Evolutionary conservation across 1,140 invertebrate species (phyloP), one percentile per base, ranked within the genome.

Genomic region (Anastrepha obliqua): DNA sequence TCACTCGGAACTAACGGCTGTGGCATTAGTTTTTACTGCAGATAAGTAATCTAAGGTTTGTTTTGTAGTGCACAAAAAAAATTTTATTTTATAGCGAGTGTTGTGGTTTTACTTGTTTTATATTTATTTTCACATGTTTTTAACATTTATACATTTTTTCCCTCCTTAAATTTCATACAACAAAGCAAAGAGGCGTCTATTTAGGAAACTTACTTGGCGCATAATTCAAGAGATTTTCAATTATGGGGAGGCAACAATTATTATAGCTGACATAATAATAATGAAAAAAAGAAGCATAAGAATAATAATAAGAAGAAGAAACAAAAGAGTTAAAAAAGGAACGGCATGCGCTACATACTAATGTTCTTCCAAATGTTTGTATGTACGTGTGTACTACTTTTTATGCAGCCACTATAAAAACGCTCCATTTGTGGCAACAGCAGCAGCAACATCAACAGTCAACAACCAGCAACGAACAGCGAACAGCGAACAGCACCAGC

Each of bases 241-340:
- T 74, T 74, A 74, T 74, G 67, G 6, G 67, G 67, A 47, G 67
- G 67, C 67, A 47, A 74, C 67, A 74, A 74, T 74, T 74, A 74
- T 74, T 44, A 74, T 42, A 74, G 67, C 67, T 74, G 44, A 74
- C 67, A 74, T 44, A 74, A 74, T 47, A 74, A 47, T 13, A 47
- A 47, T 47, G 39, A 74, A 74, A 74, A 13, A n/a, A 42, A 15
- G 17, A 62, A 62, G 15, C 9, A 62, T 62, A 62, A 15, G 17
- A 62, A 62, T 15, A 62, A 62, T 15, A 62, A 62, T 5, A 17
- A 11, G 17, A 62, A 13, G 1, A n/a, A 39, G 29, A 29, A 29
- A 29, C 29, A 47, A 74, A 47, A 74, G 67, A 74, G 67, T 74
- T 74, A 42, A 74, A 47, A 74, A 47, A 74, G 67, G 39, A 74